Evolutionary conservation across 35 echinoderm and acorn worm genomes (phyloP).

Genomic region (Apostichopus parvimensis): DNA sequence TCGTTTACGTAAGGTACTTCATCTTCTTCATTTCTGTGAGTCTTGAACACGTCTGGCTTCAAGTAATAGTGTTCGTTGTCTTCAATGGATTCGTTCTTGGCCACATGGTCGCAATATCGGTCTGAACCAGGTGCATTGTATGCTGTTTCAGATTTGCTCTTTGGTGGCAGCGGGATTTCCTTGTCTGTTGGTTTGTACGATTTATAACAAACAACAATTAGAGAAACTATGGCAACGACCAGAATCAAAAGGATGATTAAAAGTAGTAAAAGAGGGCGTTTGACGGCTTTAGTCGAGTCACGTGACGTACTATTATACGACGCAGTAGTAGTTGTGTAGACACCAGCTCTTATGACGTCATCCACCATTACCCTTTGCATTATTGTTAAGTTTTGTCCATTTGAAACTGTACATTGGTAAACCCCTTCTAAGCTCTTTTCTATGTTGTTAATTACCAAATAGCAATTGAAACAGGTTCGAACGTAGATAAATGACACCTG

Average conservation of each 20-base stretch:
- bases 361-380: background rate
- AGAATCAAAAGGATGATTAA: background rate
- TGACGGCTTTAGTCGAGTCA: background rate
- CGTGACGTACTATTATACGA: background rate
- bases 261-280: background rate
- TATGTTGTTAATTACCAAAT: background rate
- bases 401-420: background rate
- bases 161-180: background rate
- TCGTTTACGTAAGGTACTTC: background rate
- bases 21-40: background rate
- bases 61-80: background rate
- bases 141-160: background rate
- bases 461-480: background rate
- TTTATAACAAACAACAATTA: background rate
- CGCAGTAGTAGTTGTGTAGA: background rate
- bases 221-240: background rate
- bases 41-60: background rate
- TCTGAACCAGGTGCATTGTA: background rate
- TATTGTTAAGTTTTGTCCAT: background rate
- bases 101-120: background rate
- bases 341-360: background rate
- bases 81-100: background rate
- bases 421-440: background rate
- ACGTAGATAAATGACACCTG: background rate
- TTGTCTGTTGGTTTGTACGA: background rate